These are phyloP conservation scores for Ichneumoninae sp. DNA, from an alignment of 2,888 invertebrate genomes.

Conservation along the genomic window DNA sequence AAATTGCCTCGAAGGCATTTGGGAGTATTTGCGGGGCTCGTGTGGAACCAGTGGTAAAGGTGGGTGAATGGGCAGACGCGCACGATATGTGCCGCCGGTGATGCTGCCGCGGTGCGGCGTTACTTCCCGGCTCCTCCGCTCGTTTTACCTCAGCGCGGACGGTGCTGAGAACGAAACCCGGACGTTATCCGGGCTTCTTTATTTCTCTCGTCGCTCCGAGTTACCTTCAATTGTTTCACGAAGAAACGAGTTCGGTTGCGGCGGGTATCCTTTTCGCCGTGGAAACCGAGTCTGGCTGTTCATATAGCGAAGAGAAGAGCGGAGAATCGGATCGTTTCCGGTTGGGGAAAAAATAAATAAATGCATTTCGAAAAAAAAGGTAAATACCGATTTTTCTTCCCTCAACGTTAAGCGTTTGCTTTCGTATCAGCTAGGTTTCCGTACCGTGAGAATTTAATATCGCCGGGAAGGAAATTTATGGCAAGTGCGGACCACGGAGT, in stretches of 20 bases:
- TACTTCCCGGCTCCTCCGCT: conserved; percentile 20
- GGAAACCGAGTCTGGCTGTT: not conserved
- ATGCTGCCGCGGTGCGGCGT: conserved; percentile 14
- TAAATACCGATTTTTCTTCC: conserved; percentile 21
- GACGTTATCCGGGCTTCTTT: conserved; percentile 20
- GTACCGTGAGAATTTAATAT: conserved; percentile 43
- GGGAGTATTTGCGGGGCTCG: conserved; percentile 65
- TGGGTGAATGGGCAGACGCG: conserved; percentile 56
- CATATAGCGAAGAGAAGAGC: not conserved
- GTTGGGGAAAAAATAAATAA: not conserved
- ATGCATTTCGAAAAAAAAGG: not conserved
- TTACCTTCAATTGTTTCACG: conserved; percentile 34
- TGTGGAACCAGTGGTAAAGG: conserved; percentile 49
- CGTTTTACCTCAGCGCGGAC: conserved; percentile 21
- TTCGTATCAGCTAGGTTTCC: conserved; percentile 46
- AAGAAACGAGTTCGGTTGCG: not conserved
- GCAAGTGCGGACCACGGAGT: conserved; percentile 15
- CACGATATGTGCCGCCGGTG: conserved; percentile 36
- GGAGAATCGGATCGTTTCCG: not conserved
- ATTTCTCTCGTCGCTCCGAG: conserved; percentile 27
- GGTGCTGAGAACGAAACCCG: conserved; percentile 32
- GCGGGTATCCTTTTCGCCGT: not conserved
- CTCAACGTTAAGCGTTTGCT: conserved; percentile 31
- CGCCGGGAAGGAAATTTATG: conserved; percentile 50
- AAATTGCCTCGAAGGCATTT: conserved; percentile 73